Evolutionary conservation across 2,888 invertebrate species (phyloP), one percentile per base, ranked within the genome.

Genomic region (Aporophyla lueneburgensis): DNA sequence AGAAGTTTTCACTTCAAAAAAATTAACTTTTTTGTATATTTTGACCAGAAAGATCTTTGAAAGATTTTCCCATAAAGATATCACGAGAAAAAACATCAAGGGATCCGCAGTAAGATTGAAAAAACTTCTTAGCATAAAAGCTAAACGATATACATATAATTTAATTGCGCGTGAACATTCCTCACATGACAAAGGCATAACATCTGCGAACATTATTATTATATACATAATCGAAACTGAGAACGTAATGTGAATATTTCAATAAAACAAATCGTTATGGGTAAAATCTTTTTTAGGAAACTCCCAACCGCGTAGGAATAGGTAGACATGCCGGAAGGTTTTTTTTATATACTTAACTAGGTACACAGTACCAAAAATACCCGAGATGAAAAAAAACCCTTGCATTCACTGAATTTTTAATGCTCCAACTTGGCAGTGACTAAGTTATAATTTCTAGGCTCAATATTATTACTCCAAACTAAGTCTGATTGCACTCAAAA

Each of bases 81-180:
- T 24, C 24, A 24, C 24, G 14, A 24, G 24, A 24, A 24, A 24
- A n/a, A 24, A 2, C 7, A 6, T 27, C 6, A 56, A n/a, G 5
- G n/a, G 54, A 7, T 56, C 16, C 2, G n/a, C 12, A 7, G 2
- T 24, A 24, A 27, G 40, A 54, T 43, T 46, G 10, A 54, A 27
- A 40, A 71, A n/a, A 43, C 24, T 0, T 0, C 24, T 12, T 16
- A 14, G 5, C 14, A 12, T 27, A 14, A 33, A n/a, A 33, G 0
- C n/a, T 43, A 43, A 53, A 53, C 16, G 43, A 59, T 73, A 33
- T 33, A 33, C 33, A 33, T 33, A 33, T 33, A 27, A 73, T 43
- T 61, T n/a, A n/a, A 74, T 73, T 51, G 24, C 51, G 58, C 59
- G 51, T 16, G 40, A 59, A 43, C 27, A 51, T n/a, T 40, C 43